Conservation (phyloP, 2,113 vertebrate genomes). For the Bubalus kerabau region DNA sequence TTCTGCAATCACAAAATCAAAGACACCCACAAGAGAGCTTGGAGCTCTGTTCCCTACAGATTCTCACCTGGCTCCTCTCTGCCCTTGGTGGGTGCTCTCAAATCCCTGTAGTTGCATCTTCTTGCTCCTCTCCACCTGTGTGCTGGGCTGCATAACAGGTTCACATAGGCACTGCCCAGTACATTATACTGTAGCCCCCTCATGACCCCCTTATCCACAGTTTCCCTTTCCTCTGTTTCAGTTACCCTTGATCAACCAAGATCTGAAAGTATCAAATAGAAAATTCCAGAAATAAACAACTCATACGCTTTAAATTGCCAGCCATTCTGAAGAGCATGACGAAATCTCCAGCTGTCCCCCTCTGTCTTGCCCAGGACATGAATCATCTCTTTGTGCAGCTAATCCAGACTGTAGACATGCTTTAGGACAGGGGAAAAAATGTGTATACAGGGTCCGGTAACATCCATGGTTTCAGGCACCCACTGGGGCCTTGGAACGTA, state of each 20-base stretch:
- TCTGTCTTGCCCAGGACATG: neutral
- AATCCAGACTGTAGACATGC: neutral
- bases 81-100: neutral
- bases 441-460: neutral
- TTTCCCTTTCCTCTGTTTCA: neutral
- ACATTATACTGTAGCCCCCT: neutral
- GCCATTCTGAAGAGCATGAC: neutral
- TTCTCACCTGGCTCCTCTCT: neutral
- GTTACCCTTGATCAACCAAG: neutral
- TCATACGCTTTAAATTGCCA: neutral
- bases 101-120: rapidly evolving
- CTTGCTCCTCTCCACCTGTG: too few relatives aligned
- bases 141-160: neutral
- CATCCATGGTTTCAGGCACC: neutral
- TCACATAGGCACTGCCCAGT: neutral
- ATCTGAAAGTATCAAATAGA: neutral
- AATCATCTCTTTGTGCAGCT: neutral
- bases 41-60: neutral
- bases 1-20: neutral
- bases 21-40: neutral
- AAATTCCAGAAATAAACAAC: neutral
- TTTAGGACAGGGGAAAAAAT: rapidly evolving
- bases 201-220: neutral
- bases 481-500: neutral
- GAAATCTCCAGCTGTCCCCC: neutral